A percentile compares a stretch with the other conserved stretches of the same genome.
These are phyloP conservation scores for Actenoides hombroni DNA, from an alignment of 2,113 vertebrate genomes.

Conservation along the genomic window DNA sequence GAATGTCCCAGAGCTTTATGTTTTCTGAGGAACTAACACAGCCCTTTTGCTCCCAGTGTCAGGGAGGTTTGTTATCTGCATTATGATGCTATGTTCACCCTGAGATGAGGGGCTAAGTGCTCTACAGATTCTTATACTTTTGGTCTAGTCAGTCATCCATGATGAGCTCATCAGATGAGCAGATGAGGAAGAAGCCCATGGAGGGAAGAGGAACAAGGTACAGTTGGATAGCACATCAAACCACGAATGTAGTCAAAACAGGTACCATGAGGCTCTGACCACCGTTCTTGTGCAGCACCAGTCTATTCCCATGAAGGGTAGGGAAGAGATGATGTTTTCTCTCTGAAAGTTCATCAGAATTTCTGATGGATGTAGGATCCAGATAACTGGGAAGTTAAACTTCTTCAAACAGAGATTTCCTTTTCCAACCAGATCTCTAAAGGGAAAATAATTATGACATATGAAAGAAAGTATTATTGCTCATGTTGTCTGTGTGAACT, in stretches of 20 bases:
- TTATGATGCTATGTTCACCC: background rate
- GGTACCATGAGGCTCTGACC: background rate
- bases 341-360: background rate
- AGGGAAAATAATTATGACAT: background rate
- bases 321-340: background rate
- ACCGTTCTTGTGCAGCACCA: background rate
- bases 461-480: background rate
- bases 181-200: background rate
- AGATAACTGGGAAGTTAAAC: background rate
- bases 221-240: background rate
- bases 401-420: background rate
- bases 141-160: background rate
- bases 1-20: background rate
- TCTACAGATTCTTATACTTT: background rate
- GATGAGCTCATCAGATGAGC: background rate
- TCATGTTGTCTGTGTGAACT: background rate
- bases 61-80: background rate
- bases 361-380: background rate
- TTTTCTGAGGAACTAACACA: background rate
- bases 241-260: background rate
- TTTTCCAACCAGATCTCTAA: background rate
- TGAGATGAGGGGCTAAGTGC: background rate
- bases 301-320: background rate
- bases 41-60: background rate
- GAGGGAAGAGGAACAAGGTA: background rate